A percentile compares a stretch with the other conserved stretches of the same genome.
These are phyloP conservation scores for Cynaeus angustus DNA, from an alignment of 2,888 invertebrate species.

Conservation along the genomic window DNA sequence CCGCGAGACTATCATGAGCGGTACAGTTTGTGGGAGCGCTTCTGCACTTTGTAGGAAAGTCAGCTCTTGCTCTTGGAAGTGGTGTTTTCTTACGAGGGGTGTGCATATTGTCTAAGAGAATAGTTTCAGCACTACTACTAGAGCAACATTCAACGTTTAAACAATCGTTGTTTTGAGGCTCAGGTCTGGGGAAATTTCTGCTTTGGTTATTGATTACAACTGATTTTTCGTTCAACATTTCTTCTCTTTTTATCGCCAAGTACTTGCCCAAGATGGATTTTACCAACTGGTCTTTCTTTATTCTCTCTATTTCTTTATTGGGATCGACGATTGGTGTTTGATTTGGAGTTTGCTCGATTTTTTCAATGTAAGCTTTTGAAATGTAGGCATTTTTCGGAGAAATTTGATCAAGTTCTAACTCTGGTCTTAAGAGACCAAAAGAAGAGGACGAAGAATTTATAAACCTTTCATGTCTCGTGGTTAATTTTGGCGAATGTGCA, in stretches of 20 bases:
- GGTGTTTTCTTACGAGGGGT: background rate
- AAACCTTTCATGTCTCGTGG: constrained; percentile 8
- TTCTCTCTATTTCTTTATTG: constrained; percentile 1
- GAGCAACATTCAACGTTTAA: constrained; percentile 5
- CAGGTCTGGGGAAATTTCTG: no score
- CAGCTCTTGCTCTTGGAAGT: constrained; percentile 3
- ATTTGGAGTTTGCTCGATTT: background rate
- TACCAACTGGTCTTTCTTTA: constrained; percentile 31
- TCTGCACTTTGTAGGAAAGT: constrained; percentile 36
- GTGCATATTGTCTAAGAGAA: background rate
- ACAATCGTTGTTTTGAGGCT: background rate
- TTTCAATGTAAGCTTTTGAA: background rate
- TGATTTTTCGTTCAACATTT: constrained; percentile 18
- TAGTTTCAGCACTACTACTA: constrained; percentile 13
- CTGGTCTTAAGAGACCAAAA: background rate
- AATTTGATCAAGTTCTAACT: background rate
- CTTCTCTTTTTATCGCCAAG: constrained; percentile 23
- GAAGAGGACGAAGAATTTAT: constrained; percentile 2
- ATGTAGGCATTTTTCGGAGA: constrained; percentile 2
- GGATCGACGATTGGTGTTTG: background rate
- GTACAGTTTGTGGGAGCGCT: constrained; percentile 32
- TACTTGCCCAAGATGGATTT: constrained; percentile 37
- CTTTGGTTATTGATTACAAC: background rate
- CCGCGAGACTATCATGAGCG: constrained; percentile 34
- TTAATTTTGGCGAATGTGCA: background rate